Base-by-base conservation (phyloP, 2,888 invertebrate species). In the Ashinkailepas kermadecensis region DNA sequence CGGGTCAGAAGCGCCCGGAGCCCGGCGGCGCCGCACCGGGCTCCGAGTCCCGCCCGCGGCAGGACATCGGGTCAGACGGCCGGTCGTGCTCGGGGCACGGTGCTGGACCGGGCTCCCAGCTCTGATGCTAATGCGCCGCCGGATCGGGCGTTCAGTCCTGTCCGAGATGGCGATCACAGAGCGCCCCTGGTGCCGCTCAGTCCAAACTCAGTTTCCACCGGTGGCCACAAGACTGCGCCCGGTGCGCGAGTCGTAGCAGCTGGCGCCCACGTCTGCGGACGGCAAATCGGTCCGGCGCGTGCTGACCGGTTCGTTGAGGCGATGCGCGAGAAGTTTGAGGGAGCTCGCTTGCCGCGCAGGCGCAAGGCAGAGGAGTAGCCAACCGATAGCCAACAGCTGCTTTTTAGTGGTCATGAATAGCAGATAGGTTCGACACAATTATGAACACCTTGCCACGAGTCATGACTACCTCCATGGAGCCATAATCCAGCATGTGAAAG, bases 251-350 rank as follows among this genome's bases (percentile, higher is more conserved):
- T 4, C 10, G 18, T 6, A 4, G 56, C 56, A 74, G 74, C 3
- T 54, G 74, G 74, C 74, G 74, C 56, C 11, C 74, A 54, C 74
- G 56, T 74, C 74, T 54, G 54, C 56, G 74, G 74, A 21, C 54
- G 74, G 21, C 56, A 54, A 3, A 21, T 15, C 56, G 56, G 74
- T 18, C 74, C 74, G 21, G 74, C 54, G 2, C 54, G 10, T 18
- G 74, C 74, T 9, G 74, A 74, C 7, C 54, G 74, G 21, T 74
- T 56, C n/a, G 74, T 74, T 9, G 74, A 54, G 56, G 74, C 74
- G 8, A 74, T 74, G 74, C 15, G 74, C 2, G 74, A 56, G 74
- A 74, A 74, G 74, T 74, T 74, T 56, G 74, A 74, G 21, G 74
- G 74, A 0, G 21, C 54, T 13, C 74, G 74, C 15, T 56, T 56